Evolutionary conservation across 30 jellyfish, hydroid and myxozoan species (phyloP).

Genomic region (Chironex yamaguchii): DNA sequence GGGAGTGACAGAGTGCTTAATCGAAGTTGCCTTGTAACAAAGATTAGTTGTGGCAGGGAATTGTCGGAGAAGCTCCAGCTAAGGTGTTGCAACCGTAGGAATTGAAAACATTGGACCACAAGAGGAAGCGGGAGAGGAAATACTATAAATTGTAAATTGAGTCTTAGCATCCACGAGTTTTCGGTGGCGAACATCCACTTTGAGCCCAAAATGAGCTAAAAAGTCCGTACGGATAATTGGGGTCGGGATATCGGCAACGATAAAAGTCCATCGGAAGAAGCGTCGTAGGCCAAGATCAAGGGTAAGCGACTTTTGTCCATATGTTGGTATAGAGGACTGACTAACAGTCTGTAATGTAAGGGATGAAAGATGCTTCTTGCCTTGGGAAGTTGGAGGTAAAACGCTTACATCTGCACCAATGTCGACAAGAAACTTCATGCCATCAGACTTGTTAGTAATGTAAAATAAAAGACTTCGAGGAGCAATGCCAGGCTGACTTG

Average conservation of each 20-base stretch:
- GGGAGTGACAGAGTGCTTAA: conserved; percentile 27
- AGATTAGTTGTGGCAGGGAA: conserved; percentile 19
- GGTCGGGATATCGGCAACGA: conserved; percentile 34
- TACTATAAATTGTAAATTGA: background rate
- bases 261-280: conserved; percentile 41
- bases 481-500: conserved; percentile 37
- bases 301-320: conserved; percentile 12
- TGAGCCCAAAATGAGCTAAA: conserved; percentile 2
- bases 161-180: conserved; percentile 41
- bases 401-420: conserved; percentile 72
- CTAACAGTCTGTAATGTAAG: conserved; percentile 33
- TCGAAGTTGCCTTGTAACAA: conserved; percentile 4
- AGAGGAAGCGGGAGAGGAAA: conserved; percentile 12
- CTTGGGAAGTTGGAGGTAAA: background rate
- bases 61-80: conserved; percentile 4
- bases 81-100: conserved; percentile 15
- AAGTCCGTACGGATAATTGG: conserved; percentile 67
- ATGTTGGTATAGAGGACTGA: conserved; percentile 23
- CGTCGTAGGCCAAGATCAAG: conserved; percentile 34
- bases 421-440: conserved; percentile 41
- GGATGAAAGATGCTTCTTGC: background rate
- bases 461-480: conserved; percentile 38
- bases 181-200: conserved; percentile 5
- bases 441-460: conserved; percentile 21
- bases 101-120: conserved; percentile 1